Percentiles rank a stretch among this genome's conserved stretches.
Conservation (phyloP, 2,797 vertebrate genomes). For the Amphiprion clarkii region DNA sequence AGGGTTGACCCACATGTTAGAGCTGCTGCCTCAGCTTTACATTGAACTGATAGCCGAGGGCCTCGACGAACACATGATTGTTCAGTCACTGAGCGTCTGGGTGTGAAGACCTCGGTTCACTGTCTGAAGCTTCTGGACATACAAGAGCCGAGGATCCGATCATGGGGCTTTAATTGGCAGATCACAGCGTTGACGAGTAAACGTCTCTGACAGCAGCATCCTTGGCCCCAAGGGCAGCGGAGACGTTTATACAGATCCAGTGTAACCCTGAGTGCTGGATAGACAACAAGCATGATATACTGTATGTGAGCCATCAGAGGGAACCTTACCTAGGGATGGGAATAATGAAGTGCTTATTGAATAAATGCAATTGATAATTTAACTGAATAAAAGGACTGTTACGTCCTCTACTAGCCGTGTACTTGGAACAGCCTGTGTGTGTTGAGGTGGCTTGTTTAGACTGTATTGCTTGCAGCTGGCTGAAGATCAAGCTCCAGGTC, state of each 20-base stretch:
- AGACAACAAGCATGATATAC: too few species aligned
- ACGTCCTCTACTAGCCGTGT: too few species aligned
- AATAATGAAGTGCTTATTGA: too few species aligned
- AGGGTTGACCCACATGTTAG: background rate
- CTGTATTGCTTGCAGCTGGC: too few species aligned
- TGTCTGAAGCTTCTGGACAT: constrained; percentile 28
- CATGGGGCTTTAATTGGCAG: constrained; percentile 45
- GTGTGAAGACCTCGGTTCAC: constrained; percentile 12
- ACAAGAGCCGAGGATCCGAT: constrained; percentile 42
- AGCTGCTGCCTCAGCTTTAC: background rate
- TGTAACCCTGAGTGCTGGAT: too few species aligned
- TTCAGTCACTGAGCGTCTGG: background rate
- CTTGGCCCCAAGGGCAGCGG: constrained; percentile 23
- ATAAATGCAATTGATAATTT: too few species aligned
- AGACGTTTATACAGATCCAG: background rate
- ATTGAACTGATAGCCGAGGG: constrained; percentile 1
- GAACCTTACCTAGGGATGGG: background rate
- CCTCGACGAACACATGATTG: constrained; percentile 52
- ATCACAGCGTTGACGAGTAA: constrained; percentile 45
- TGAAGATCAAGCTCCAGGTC: too few species aligned
- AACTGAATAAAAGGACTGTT: too few species aligned
- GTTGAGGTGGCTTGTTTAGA: too few species aligned
- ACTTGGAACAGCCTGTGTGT: too few species aligned
- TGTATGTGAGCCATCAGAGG: background rate
- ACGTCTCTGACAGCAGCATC: constrained; percentile 33